Evolutionary conservation across 1,140 invertebrate species (phyloP).

Genomic region (Pseudomyrmex concolor): DNA sequence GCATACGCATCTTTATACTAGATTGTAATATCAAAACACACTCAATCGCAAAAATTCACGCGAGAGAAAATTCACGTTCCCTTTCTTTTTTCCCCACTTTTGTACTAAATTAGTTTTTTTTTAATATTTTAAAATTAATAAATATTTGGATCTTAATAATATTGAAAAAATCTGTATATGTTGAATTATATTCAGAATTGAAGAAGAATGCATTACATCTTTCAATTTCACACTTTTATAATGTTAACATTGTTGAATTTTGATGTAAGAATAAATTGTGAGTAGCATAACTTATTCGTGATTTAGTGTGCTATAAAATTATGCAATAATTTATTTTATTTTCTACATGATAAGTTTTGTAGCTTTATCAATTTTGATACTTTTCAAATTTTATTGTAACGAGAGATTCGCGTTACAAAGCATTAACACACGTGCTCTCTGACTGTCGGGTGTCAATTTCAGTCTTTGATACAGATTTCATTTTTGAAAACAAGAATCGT

Average conservation of each 20-base stretch:
- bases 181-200: no score
- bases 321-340: not conserved
- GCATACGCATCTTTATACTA: not conserved
- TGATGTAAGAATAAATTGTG: no score
- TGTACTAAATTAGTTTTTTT: not conserved
- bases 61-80: not conserved
- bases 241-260: no score
- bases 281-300: not conserved
- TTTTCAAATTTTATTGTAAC: not conserved
- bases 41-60: constrained; percentile 3
- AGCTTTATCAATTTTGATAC: not conserved
- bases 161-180: not conserved
- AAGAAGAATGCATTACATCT: no score
- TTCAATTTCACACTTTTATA: no score
- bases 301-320: no score
- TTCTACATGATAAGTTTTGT: not conserved
- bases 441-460: constrained; percentile 31
- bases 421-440: constrained; percentile 30
- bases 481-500: constrained; percentile 32
- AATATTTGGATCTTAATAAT: not conserved
- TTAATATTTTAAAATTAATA: not conserved
- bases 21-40: constrained; percentile 54
- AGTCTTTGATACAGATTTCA: constrained; percentile 44
- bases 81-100: not conserved
- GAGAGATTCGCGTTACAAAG: not conserved